Percentiles rank a stretch among this genome's conserved stretches.
Conservation (phyloP, 1,140 invertebrate genomes). For the Platyscapa corneri region DNA sequence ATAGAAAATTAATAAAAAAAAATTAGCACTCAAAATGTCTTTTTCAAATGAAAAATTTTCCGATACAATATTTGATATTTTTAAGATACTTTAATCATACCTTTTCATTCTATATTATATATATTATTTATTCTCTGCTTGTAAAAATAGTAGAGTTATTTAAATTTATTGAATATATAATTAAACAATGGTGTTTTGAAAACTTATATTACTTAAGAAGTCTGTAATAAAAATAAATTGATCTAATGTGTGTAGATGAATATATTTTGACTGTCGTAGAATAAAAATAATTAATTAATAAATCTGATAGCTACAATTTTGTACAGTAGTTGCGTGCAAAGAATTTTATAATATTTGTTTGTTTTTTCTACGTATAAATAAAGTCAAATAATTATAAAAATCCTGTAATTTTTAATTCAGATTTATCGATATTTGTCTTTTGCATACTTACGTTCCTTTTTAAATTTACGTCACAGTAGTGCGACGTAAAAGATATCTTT, state of each 20-base stretch:
- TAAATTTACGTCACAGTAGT: no score
- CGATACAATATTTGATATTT: no score
- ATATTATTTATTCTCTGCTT: background rate
- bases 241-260: background rate
- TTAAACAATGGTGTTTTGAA: background rate
- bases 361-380: conserved; percentile 56
- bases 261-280: conserved; percentile 20
- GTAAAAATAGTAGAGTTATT: background rate
- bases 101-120: conserved; percentile 6
- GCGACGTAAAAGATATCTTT: no score
- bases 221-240: background rate
- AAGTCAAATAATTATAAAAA: conserved; percentile 24
- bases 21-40: no score
- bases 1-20: no score
- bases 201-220: background rate
- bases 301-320: conserved; percentile 44
- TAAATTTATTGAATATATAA: background rate
- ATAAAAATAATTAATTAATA: background rate
- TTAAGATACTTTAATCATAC: background rate
- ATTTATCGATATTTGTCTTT: background rate
- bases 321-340: conserved; percentile 60
- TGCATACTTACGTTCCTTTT: no score
- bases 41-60: no score
- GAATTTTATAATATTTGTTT: conserved; percentile 65
- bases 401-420: background rate